Evolutionary conservation across 2,888 invertebrate species (phyloP).

Genomic region (Mellilla xanthometata): DNA sequence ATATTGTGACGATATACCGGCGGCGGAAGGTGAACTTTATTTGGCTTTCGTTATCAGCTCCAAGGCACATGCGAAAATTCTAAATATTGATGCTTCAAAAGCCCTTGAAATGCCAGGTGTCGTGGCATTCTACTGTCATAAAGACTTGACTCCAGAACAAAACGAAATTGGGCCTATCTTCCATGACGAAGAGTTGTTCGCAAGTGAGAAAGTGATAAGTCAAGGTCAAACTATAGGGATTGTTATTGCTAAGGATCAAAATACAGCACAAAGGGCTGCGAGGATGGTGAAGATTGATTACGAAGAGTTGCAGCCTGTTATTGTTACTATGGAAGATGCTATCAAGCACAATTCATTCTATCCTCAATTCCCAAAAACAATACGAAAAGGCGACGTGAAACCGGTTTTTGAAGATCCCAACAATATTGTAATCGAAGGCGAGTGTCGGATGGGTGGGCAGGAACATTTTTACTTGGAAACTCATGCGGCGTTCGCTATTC

Average conservation of each 20-base stretch:
- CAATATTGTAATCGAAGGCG: conserved; percentile 89
- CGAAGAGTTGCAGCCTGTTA: conserved; percentile 89
- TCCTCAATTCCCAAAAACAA: conserved; percentile 80
- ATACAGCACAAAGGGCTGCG: conserved; percentile 91
- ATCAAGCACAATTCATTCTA: conserved; percentile 89
- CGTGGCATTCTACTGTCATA: conserved; percentile 89
- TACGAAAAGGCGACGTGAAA: conserved; percentile 86
- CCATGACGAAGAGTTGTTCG: conserved; percentile 93
- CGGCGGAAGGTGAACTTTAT: conserved; percentile 89
- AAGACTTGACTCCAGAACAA: conserved; percentile 87
- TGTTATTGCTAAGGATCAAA: conserved; percentile 89
- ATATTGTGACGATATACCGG: conserved; percentile 95
- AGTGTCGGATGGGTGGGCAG: conserved; percentile 92
- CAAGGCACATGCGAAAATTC: conserved; percentile 90
- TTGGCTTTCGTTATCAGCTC: conserved; percentile 91
- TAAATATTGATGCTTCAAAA: conserved; percentile 87
- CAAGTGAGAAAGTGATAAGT: conserved; percentile 87
- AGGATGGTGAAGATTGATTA: conserved; percentile 91
- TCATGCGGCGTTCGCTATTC: conserved; percentile 86
- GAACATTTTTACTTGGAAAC: conserved; percentile 99
- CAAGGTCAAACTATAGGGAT: conserved; percentile 93
- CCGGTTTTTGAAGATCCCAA: conserved; percentile 86
- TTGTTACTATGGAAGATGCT: conserved; percentile 95
- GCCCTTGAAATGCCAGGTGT: conserved; percentile 91
- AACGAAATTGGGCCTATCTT: conserved; percentile 87